A percentile compares a stretch with the other conserved stretches of the same genome.
phyloP scores from a whole-genome alignment of 2,113 vertebrate genomes.

The Chroicocephalus ridibundus region DNA sequence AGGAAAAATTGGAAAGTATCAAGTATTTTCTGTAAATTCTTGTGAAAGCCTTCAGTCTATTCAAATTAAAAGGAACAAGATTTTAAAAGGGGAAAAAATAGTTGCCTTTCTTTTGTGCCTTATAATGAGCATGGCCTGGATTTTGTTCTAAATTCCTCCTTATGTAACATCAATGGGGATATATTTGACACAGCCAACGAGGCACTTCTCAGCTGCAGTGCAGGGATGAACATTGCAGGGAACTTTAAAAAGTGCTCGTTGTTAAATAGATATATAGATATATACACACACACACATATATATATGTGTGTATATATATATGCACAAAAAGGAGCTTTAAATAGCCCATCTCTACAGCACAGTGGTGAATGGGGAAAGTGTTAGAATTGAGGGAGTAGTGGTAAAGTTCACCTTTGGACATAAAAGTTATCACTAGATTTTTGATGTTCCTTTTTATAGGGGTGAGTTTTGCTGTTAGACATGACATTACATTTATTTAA shows the following conservation, averaged over 20 bases:
- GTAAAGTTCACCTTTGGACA: background rate
- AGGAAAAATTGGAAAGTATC: background rate
- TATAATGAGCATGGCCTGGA: background rate
- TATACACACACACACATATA: too few relatives aligned
- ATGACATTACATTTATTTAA: background rate
- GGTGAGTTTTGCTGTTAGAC: background rate
- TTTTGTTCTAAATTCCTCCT: conserved; percentile 2
- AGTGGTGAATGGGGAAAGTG: background rate
- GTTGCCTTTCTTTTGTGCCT: background rate
- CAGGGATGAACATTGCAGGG: background rate
- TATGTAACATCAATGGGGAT: background rate
- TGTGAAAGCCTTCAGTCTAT: background rate
- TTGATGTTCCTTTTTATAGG: background rate
- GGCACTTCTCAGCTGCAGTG: background rate
- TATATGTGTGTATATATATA: rapidly evolving
- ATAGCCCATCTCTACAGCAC: background rate
- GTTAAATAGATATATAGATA: rapidly evolving
- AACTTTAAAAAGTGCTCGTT: background rate
- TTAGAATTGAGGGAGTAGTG: background rate
- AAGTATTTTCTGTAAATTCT: background rate
- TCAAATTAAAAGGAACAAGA: background rate
- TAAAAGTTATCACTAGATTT: background rate
- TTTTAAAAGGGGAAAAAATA: background rate
- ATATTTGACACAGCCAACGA: background rate
- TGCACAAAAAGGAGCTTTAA: background rate